Evolutionary conservation across 1,140 invertebrate genomes (phyloP).

Genomic region (Drosophila miranda): DNA sequence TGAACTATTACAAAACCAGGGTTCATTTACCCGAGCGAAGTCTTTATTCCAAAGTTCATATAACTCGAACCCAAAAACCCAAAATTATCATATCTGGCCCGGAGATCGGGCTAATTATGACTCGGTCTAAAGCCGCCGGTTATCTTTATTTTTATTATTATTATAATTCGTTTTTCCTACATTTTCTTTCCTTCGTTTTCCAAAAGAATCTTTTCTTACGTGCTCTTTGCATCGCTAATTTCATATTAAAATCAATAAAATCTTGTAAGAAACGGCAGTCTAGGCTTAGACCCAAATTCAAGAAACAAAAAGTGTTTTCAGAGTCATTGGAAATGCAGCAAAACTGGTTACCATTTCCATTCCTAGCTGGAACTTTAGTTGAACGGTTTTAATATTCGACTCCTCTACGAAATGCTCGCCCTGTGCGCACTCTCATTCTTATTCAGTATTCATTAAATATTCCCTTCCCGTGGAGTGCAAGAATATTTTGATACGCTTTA

Average conservation of each 20-base stretch:
- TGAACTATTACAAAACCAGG: too few species aligned
- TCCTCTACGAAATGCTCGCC: conserved; percentile 22
- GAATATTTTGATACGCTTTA: conserved; percentile 30
- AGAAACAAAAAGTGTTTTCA: conserved; percentile 16
- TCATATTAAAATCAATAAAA: conserved; percentile 63
- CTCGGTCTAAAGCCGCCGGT: conserved; percentile 5
- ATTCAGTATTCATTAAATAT: conserved; percentile 72
- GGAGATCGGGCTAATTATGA: conserved; percentile 28
- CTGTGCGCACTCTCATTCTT: conserved; percentile 41
- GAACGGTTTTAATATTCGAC: conserved; percentile 47
- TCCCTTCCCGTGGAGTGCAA: conserved; percentile 38
- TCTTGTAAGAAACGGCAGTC: conserved; percentile 24
- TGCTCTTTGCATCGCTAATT: conserved; percentile 43
- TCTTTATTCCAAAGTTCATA: conserved; percentile 9
- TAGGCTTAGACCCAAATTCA: conserved; percentile 22
- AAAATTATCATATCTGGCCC: conserved; percentile 23
- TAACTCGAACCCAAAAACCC: conserved; percentile 4
- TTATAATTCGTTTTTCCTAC: conserved; percentile 3
- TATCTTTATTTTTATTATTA: conserved; percentile 33
- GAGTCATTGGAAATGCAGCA: conserved; percentile 43
- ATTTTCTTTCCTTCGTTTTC: not conserved
- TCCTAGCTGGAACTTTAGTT: conserved; percentile 27
- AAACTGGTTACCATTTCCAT: conserved; percentile 32
- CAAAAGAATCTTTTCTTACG: conserved; percentile 4
- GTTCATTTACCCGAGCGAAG: conserved; percentile 9